Evolutionary conservation across 2,888 invertebrate species (phyloP), one percentile per base, ranked within the genome.

Genomic region (Cataglyphis albicans): DNA sequence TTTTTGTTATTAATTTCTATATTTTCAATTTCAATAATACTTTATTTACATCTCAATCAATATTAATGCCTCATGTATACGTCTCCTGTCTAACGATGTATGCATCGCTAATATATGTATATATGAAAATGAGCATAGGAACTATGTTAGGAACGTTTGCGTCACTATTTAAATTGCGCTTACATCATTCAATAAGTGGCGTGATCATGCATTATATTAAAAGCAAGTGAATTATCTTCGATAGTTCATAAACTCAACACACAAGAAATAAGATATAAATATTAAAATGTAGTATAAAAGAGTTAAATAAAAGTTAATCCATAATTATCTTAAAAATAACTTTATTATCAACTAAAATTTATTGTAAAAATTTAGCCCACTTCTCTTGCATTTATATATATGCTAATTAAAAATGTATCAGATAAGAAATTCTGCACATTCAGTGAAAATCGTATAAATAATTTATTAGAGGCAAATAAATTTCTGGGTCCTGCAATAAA

Each of bases 21-120:
- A 65, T 32, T 48, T 75, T 21, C 1, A 3, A 21, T 44, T 63
- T 9, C 15, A 32, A 64, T 75, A 0, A 35, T 7, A 15, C 6
- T 41, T 41, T 12, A 38, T 78, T 59, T 44, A 59, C 29, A 59
- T 70, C 15, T 68, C 18, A 70, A 76, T 68, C 15, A 38, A n/a
- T 41, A 32, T 52, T 76, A 68, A 68, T n/a, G 21, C 64, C 32
- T 18, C 3, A 21, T 12, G 21, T 72, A 74, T 10, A 21, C 25
- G 48, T 65, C 3, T 2, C 15, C 6, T 35, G 9, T 74, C 32
- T 32, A 32, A 48, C 0, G 7, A 70, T 32, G 18, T 35, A 12
- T n/a, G 15, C 15, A 3, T 4, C 1, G 52, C 7, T 15, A 68
- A 57, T 15, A 41, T 52, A 10, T 44, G 12, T 21, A 21, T 41